phyloP scores from a whole-genome alignment of 1,140 invertebrate species.

The Tetramorium simillimum region DNA sequence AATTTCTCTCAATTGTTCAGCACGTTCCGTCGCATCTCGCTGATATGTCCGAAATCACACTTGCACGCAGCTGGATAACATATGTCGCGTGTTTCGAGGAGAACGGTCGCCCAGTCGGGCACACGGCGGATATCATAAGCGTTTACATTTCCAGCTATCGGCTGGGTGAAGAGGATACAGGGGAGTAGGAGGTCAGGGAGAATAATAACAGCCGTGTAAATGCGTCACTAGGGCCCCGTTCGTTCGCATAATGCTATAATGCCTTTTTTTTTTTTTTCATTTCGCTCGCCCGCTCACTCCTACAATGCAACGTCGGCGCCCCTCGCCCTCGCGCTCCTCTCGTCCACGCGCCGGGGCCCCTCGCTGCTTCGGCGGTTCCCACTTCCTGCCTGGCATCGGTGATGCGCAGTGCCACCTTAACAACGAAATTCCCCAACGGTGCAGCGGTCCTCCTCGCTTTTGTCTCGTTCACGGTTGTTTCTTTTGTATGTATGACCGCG shows the following conservation, averaged over 20 bases:
- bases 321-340: slow-evolving; percentile 65
- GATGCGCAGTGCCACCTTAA: slow-evolving; percentile 84
- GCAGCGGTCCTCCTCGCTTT: slow-evolving; percentile 72
- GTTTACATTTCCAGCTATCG: slow-evolving; percentile 65
- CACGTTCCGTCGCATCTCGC: not conserved
- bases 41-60: slow-evolving; percentile 13
- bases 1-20: not conserved
- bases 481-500: slow-evolving; percentile 53
- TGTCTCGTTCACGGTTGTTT: slow-evolving; percentile 65
- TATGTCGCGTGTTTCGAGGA: slow-evolving; percentile 56
- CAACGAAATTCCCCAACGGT: slow-evolving; percentile 81
- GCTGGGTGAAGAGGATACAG: slow-evolving; percentile 2
- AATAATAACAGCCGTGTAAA: slow-evolving; percentile 77
- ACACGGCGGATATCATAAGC: slow-evolving; percentile 63
- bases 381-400: slow-evolving; percentile 84
- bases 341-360: slow-evolving; percentile 49
- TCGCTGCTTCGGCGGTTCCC: slow-evolving; percentile 79
- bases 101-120: slow-evolving; percentile 30
- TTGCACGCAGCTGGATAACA: slow-evolving; percentile 19
- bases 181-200: slow-evolving; percentile 34
- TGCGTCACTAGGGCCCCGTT: slow-evolving; percentile 74
- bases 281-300: slow-evolving; percentile 74
- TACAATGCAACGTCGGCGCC: slow-evolving; percentile 73
- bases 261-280: slow-evolving; percentile 70
- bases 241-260: slow-evolving; percentile 75